phyloP scores from a whole-genome alignment of 2,113 vertebrate genomes.

The Macheiramphus alcinus region DNA sequence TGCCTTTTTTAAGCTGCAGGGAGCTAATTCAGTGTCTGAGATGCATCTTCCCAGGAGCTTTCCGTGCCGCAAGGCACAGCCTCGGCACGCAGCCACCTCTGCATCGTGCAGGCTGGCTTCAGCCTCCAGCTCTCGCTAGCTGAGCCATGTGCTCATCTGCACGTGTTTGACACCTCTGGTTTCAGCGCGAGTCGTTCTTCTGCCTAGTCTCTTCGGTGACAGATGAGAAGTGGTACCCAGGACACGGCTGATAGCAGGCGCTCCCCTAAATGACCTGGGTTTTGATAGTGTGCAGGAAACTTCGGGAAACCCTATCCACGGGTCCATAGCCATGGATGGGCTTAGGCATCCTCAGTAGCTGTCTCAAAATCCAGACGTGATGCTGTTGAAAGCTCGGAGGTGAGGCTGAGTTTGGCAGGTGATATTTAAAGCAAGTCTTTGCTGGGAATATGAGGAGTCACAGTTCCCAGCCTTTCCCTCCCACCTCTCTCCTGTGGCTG shows the following conservation, averaged over 20 bases:
- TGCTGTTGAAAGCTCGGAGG: neutral
- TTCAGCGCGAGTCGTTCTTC: rapidly evolving
- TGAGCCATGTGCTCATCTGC: neutral
- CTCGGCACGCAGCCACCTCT: neutral
- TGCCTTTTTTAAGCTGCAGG: neutral
- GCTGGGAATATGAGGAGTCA: neutral
- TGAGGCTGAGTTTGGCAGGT: neutral
- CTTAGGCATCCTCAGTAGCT: neutral
- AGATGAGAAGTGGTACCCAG: neutral
- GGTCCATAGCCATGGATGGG: neutral
- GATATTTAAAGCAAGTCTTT: neutral
- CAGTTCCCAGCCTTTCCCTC: neutral
- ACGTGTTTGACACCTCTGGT: rapidly evolving
- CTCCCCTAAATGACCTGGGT: neutral
- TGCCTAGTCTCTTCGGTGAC: rapidly evolving
- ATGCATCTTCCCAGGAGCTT: neutral
- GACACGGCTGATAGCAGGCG: rapidly evolving
- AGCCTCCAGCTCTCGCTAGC: neutral
- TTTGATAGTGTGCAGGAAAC: neutral
- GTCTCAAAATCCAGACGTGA: rapidly evolving
- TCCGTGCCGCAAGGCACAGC: neutral
- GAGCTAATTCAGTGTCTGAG: neutral
- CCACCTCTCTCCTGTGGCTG: neutral
- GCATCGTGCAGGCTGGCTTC: neutral
- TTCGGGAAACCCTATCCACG: neutral